These are phyloP conservation scores for Erythrocebus patas DNA, from an alignment of 2,113 vertebrate genomes.

Conservation along the genomic window DNA sequence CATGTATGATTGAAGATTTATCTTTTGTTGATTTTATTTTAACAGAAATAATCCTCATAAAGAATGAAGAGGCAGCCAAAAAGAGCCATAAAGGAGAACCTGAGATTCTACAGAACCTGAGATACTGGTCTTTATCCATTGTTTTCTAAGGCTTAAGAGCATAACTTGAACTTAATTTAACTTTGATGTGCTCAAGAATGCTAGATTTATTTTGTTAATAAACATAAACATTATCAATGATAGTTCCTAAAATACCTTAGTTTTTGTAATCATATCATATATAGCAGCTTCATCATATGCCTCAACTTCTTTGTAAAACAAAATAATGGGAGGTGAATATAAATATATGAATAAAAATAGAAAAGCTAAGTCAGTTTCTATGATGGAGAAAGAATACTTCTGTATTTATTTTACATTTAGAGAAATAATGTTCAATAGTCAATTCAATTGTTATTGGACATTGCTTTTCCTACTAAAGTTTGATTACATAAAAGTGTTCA, in stretches of 20 bases:
- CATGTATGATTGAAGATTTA: slow-evolving; percentile 39
- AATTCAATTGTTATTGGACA: background rate
- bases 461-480: slow-evolving; percentile 61
- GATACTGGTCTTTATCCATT: background rate
- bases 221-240: background rate
- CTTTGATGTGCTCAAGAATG: background rate
- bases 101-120: background rate
- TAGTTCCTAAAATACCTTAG: background rate
- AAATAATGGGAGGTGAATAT: background rate
- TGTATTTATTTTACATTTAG: slow-evolving; percentile 51
- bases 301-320: background rate
- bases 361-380: slow-evolving; percentile 20
- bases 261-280: slow-evolving; percentile 44
- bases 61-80: slow-evolving; percentile 54
- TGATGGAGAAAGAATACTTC: slow-evolving; percentile 31
- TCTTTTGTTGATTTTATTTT: slow-evolving; percentile 56
- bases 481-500: slow-evolving; percentile 39
- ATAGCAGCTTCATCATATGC: background rate
- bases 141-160: background rate
- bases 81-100: slow-evolving; percentile 27
- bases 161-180: slow-evolving; percentile 37
- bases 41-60: slow-evolving; percentile 58
- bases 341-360: slow-evolving; percentile 1
- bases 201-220: slow-evolving; percentile 38
- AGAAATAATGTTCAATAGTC: slow-evolving; percentile 43